Conservation (phyloP, 2,888 invertebrate species). For the Epistrophe eligans region DNA sequence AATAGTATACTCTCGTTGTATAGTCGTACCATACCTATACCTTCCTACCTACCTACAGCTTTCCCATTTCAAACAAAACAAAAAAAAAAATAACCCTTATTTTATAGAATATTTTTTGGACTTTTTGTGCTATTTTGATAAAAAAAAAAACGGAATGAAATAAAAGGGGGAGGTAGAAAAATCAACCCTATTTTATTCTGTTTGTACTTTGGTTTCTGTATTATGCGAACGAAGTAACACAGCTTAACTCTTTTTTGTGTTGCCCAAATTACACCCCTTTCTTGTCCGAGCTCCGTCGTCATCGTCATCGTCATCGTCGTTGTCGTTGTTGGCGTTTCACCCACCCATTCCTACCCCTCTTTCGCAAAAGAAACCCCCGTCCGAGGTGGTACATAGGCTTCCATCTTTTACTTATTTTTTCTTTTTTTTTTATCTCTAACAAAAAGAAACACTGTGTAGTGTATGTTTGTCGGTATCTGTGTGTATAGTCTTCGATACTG, state of each 20-base stretch:
- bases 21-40: too few relatives aligned
- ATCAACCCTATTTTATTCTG: slow-evolving; percentile 74
- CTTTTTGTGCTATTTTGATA: slow-evolving; percentile 66
- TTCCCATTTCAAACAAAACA: slow-evolving; percentile 40
- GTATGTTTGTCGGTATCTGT: slow-evolving; percentile 67
- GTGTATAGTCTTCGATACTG: slow-evolving; percentile 69
- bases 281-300: slow-evolving; percentile 69
- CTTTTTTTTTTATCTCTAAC: slow-evolving; percentile 62
- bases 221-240: slow-evolving; percentile 75
- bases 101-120: slow-evolving; percentile 70
- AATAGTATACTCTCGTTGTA: neutral
- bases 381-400: slow-evolving; percentile 74
- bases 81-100: slow-evolving; percentile 72
- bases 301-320: slow-evolving; percentile 26
- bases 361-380: slow-evolving; percentile 46
- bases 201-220: slow-evolving; percentile 76
- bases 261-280: slow-evolving; percentile 75
- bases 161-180: slow-evolving; percentile 46
- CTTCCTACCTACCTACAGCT: slow-evolving; percentile 1
- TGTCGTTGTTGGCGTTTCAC: slow-evolving; percentile 32
- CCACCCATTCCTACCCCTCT: slow-evolving; percentile 48
- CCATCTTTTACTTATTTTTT: slow-evolving; percentile 65
- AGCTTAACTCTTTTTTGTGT: slow-evolving; percentile 74
- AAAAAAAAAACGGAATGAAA: slow-evolving; percentile 7
- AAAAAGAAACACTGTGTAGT: slow-evolving; percentile 67